Conservation (phyloP, 2,797 vertebrate species). For the Antennarius maculatus region DNA sequence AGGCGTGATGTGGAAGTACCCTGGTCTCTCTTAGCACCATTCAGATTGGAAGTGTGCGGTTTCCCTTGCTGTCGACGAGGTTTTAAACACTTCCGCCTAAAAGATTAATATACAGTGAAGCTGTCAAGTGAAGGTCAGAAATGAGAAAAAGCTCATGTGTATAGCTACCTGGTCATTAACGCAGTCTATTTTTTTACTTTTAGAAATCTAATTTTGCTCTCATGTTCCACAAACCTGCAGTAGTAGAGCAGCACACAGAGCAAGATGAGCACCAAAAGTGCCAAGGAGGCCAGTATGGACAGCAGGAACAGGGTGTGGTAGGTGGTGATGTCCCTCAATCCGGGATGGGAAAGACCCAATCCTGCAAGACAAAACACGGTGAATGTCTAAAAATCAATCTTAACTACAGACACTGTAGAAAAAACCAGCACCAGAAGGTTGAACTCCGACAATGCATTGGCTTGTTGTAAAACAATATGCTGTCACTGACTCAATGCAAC, state of each 20-base stretch:
- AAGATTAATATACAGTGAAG: slow-evolving; percentile 39
- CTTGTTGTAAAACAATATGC: too few species aligned
- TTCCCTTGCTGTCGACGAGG: slow-evolving; percentile 92
- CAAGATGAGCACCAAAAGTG: slow-evolving; percentile 91
- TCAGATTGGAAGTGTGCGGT: slow-evolving; percentile 84
- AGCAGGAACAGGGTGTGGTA: slow-evolving; percentile 98
- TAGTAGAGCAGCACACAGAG: slow-evolving; percentile 97
- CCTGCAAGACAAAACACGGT: slow-evolving; percentile 59
- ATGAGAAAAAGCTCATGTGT: neutral
- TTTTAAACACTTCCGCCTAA: slow-evolving; percentile 92
- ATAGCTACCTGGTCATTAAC: neutral
- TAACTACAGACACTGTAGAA: too few species aligned
- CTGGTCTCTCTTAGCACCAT: slow-evolving; percentile 89
- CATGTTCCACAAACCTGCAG: slow-evolving; percentile 87
- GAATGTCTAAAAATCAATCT: neutral
- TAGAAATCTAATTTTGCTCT: slow-evolving; percentile 48
- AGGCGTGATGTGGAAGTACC: slow-evolving; percentile 94
- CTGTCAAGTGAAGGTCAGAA: slow-evolving; percentile 33
- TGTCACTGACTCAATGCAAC: neutral
- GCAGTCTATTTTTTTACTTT: slow-evolving; percentile 3
- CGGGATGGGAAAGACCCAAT: slow-evolving; percentile 79
- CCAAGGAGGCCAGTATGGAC: slow-evolving; percentile 92
- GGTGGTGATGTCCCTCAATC: slow-evolving; percentile 91
- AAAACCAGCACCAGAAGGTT: too few species aligned
- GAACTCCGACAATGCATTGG: too few species aligned